Evolutionary conservation across 1,140 invertebrate genomes (phyloP), one percentile per base, ranked within the genome.

Genomic region (Drosophila navojoa): DNA sequence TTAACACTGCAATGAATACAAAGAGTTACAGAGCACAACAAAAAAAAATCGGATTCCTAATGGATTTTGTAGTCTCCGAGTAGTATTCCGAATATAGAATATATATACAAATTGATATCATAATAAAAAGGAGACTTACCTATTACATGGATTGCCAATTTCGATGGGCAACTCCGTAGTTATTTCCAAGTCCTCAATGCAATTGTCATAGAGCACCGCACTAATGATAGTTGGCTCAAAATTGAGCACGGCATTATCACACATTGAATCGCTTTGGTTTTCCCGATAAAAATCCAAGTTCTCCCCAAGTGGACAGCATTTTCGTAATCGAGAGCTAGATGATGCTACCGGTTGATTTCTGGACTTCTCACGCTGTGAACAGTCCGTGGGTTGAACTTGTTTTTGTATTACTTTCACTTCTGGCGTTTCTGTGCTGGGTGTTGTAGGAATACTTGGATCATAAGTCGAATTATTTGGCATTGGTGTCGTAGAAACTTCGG

Each of bases 81-180:
- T 2, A 22, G 19, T 22, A 22, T 22, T 22, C 1, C 19, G 19
- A 22, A 1, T 22, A 22, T 22, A 22, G 19, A 22, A 22, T 22
- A 1, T 22, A 22, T 22, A 22, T 22, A 22, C 19, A 22, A 22
- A 3, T 22, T 22, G 0, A 22, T 22, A 22, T 22, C 19, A 22
- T 29, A 29, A 5, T 6, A n/a, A n/a, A n/a, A n/a, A n/a, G n/a
- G 6, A 32, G 7, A 70, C 70, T 70, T 75, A 91, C 91, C 71
- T 81, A 76, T 91, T 92, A 32, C 91, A 92, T 5, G 90, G 90
- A 81, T 92, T 92, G 29, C 91, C 91, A 64, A 92, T 91, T 45
- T 89, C 79, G 19, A 77, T 71, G 5, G 66, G 38, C 19, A 92
- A 52, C n/a, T 22, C 32, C 3, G 81, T 71, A 1, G 32, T n/a